Conservation (phyloP, 1,140 invertebrate genomes). For the Heliconius hermathena region DNA sequence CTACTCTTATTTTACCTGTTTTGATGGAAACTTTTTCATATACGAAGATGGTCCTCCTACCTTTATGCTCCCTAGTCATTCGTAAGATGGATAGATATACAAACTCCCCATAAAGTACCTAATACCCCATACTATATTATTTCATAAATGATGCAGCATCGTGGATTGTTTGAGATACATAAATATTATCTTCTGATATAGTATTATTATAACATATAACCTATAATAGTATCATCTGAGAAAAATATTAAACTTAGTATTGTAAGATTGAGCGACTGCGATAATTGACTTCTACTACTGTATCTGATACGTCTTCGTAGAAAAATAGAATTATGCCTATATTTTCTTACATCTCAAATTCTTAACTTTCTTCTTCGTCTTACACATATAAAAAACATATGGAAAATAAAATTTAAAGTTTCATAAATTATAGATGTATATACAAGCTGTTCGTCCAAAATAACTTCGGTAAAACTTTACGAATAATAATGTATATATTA, state of each 20-base stretch:
- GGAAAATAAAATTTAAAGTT: not conserved
- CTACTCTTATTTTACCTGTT: no score
- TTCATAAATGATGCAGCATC: no score
- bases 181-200: not conserved
- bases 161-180: no score
- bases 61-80: no score
- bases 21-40: no score
- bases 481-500: not conserved
- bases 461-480: slow-evolving; percentile 4
- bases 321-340: slow-evolving; percentile 4
- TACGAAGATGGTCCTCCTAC: no score
- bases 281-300: not conserved
- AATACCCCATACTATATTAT: no score
- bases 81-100: no score
- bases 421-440: slow-evolving; percentile 27
- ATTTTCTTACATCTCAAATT: slow-evolving; percentile 29
- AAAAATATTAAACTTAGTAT: no score
- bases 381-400: not conserved
- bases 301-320: not conserved
- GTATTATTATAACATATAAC: no score
- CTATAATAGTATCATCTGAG: no score
- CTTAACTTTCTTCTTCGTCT: slow-evolving; percentile 20
- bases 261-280: slow-evolving; percentile 2
- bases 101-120: no score
- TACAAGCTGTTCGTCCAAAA: slow-evolving; percentile 36